Conservation (phyloP, 1,140 invertebrate species). For the Trichoplusia ni region DNA sequence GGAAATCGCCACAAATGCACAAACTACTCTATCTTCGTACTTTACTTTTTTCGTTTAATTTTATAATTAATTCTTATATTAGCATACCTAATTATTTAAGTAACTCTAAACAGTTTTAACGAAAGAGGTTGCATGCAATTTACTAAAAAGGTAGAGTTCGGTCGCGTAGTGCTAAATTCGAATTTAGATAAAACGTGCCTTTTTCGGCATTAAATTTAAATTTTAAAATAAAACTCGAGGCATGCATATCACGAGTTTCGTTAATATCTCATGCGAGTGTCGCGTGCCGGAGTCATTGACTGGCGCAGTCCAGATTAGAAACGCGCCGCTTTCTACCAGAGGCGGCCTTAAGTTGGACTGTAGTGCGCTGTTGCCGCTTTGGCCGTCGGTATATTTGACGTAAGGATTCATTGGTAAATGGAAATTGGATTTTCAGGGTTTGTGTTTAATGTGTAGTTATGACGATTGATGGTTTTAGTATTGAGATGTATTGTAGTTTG, state of each 20-base stretch:
- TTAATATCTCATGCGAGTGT: slow-evolving; percentile 5
- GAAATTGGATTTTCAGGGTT: background rate
- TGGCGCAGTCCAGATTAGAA: slow-evolving; percentile 72
- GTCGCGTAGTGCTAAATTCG: too few relatives aligned
- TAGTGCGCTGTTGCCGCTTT: slow-evolving; percentile 68
- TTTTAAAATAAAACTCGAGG: background rate
- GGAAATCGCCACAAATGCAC: too few relatives aligned
- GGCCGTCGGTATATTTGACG: slow-evolving; percentile 19
- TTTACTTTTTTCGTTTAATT: too few relatives aligned
- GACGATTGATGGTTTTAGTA: background rate
- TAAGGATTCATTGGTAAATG: background rate
- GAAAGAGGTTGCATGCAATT: too few relatives aligned
- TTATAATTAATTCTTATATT: too few relatives aligned
- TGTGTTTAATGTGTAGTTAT: background rate
- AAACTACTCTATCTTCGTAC: too few relatives aligned
- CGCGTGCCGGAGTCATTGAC: slow-evolving; percentile 68
- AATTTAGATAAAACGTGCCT: too few relatives aligned
- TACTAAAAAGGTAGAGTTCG: too few relatives aligned
- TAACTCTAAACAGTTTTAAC: too few relatives aligned
- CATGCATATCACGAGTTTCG: background rate
- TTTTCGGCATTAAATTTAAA: too few relatives aligned
- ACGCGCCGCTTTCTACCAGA: slow-evolving; percentile 72
- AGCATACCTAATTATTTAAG: too few relatives aligned
- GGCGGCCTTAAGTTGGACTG: slow-evolving; percentile 57
- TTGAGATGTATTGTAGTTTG: too few relatives aligned